Base-by-base conservation (phyloP, 2,888 invertebrate species). In the Hypsopygia costalis region DNA sequence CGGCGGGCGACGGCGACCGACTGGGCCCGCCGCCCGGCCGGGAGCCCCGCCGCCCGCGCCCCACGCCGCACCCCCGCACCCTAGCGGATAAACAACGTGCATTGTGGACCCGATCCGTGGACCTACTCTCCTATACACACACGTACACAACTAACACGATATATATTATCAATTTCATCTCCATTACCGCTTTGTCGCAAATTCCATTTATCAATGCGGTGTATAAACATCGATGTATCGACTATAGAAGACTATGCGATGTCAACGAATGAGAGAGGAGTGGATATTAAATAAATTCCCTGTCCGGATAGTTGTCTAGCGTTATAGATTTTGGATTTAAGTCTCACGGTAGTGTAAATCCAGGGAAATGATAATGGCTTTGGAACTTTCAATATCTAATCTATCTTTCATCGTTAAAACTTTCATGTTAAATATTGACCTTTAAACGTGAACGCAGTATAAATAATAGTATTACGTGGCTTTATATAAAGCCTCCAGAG, bases 21-120 rank as follows among this genome's bases (percentile, higher is more conserved):
- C 77, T 75, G 80, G 72, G 81, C 87, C 87, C 81, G 83, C 82
- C 81, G 81, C 87, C 87, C 81, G 83, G 83, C 81, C 80, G 69
- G 70, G 78, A 80, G 81, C 82, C 63, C 60, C 67, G 47, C 68
- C 69, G 55, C 77, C 64, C 71, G 58, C 66, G 40, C 53, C 58
- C 61, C 54, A 46, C 41, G 31, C 52, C 51, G 40, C 32, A 27
- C 38, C 66, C 72, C 77, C 80, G 66, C 75, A 64, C 79, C 77
- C 79, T 66, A 65, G 69, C 81, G 86, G 85, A 86, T 86, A 87
- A 87, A 86, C 87, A 86, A 86, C 86, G 71, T 87, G 87, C 87
- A 87, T 81, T 83, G 86, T 86, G 80, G 82, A 74, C 81, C 78
- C 78, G 81, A 79, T 81, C 85, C 76, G 70, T 73, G 73, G 67